phyloP scores from a whole-genome alignment of 1,140 invertebrate species.

The Drosophila baimaii region DNA sequence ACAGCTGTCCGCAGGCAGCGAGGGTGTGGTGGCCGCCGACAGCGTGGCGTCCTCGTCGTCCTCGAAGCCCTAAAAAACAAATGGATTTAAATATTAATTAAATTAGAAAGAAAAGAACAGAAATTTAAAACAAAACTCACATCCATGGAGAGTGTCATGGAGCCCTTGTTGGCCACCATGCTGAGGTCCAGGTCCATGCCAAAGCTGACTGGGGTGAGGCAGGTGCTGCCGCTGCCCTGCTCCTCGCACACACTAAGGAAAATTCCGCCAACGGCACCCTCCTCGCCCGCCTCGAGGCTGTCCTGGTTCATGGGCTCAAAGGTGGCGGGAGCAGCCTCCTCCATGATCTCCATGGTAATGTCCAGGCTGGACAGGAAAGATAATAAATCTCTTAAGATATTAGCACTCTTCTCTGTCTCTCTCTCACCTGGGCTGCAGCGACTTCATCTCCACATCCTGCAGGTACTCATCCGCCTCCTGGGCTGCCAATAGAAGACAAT shows the following conservation, averaged over 20 bases:
- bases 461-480: constrained; percentile 17
- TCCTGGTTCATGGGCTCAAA: constrained; percentile 86
- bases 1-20: constrained; percentile 55
- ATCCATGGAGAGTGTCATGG: constrained; percentile 74
- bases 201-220: constrained; percentile 71
- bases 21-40: constrained; percentile 84
- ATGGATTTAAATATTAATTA: neutral
- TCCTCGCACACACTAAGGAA: constrained; percentile 55
- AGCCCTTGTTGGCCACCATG: constrained; percentile 80
- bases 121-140: constrained; percentile 34
- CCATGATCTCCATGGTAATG: constrained; percentile 48
- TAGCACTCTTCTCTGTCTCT: neutral
- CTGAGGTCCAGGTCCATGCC: constrained; percentile 71
- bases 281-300: constrained; percentile 78
- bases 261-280: constrained; percentile 21
- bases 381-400: neutral
- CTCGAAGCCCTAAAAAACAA: constrained; percentile 62
- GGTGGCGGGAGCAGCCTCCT: constrained; percentile 2
- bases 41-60: constrained; percentile 86
- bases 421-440: constrained; percentile 21
- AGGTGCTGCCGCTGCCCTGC: constrained; percentile 51
- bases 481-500: constrained; percentile 25
- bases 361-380: constrained; percentile 19
- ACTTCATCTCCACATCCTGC: constrained; percentile 14
- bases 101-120: neutral